Evolutionary conservation across 2,888 invertebrate genomes (phyloP), one percentile per base, ranked within the genome.

Genomic region (Unio pictorum): DNA sequence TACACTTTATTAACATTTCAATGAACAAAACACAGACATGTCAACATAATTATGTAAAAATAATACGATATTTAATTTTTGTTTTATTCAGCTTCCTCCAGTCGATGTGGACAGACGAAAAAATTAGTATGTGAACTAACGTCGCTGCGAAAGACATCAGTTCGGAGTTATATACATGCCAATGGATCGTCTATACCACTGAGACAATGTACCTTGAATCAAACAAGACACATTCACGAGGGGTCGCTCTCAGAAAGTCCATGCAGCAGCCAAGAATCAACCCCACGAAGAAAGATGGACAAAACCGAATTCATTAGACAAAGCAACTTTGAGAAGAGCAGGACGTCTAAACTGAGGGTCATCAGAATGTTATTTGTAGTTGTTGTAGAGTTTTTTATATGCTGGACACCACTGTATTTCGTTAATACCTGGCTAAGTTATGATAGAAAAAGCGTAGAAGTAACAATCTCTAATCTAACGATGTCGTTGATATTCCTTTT

Each of bases 351-450:
- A 74, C 81, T 83, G 59, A 76, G 86, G 18, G 86, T 87, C 61
- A 86, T 88, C 74, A 92, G 95, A 82, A 97, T 96, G 96, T 92
- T 97, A 58, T 95, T 95, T 82, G 95, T 96, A 11, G 94, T 97
- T 18, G 96, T 97, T 6, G 90, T 95, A 64, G 96, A 96, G 87
- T 97, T 96, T 89, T 97, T 97, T 90, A 92, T 96, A 23, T 96
- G 96, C 89, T 97, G 96, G 96, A 94, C 96, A 0, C 96, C 96
- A 0, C 89, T 95, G 1, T 95, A 95, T 85, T 93, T 94, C 17
- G 92, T 95, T 77, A 95, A 95, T 89, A 95, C 95, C 1, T 92
- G 92, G 91, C 94, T 94, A 81, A 91, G 95, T 34, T 95, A 95
- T 89, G 93, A 94, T 81, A 94, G 94, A 0, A 92, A 93, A 26